Evolutionary conservation across 2,888 invertebrate species (phyloP).

Genomic region (Limnephilus marmoratus): DNA sequence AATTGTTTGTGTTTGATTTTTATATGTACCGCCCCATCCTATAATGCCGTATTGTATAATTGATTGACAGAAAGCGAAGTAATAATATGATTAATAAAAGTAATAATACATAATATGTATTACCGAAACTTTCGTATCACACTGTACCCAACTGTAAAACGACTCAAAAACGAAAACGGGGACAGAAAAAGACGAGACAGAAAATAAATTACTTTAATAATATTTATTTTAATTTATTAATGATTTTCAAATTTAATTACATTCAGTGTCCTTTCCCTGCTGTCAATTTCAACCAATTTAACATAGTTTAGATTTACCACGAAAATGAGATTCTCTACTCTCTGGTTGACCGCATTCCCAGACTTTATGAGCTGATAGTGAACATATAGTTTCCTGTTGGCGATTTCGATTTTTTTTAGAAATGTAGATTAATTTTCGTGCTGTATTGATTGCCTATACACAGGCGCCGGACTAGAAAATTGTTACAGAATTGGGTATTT

Average conservation of each 20-base stretch:
- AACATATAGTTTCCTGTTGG: background rate
- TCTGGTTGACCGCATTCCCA: background rate
- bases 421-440: background rate
- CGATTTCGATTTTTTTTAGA: background rate
- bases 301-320: background rate
- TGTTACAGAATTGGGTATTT: background rate
- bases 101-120: background rate
- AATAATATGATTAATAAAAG: too few relatives aligned
- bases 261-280: background rate
- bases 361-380: background rate
- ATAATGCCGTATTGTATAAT: too few relatives aligned
- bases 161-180: background rate
- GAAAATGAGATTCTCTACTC: background rate
- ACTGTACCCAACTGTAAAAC: background rate
- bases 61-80: too few relatives aligned
- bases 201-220: background rate
- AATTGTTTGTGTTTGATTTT: too few relatives aligned
- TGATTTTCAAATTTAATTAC: background rate
- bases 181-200: background rate
- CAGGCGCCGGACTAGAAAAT: background rate
- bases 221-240: background rate
- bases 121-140: background rate
- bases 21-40: too few relatives aligned
- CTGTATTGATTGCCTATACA: background rate
- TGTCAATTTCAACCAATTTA: background rate